Percentiles rank a stretch among this genome's conserved stretches.
Conservation (phyloP, 2,888 invertebrate species). For the Morpho deidamia region DNA sequence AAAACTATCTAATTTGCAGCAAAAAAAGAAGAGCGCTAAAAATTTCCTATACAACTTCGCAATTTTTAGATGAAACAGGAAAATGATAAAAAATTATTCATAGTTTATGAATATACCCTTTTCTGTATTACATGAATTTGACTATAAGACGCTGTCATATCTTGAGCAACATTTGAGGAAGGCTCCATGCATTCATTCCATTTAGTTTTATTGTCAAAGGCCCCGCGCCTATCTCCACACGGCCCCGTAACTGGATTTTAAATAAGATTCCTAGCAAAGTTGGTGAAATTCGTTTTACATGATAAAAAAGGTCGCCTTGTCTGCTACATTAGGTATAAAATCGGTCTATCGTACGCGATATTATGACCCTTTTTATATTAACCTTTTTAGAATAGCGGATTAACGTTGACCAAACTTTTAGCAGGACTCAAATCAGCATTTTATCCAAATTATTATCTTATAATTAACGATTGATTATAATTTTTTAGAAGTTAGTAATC, state of each 20-base stretch:
- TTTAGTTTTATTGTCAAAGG: slow-evolving; percentile 76
- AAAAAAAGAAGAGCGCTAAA: slow-evolving; percentile 29
- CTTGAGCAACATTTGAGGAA: slow-evolving; percentile 59
- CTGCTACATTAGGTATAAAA: slow-evolving; percentile 55
- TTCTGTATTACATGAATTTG: slow-evolving; percentile 55
- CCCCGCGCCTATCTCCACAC: slow-evolving; percentile 70
- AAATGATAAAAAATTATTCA: slow-evolving; percentile 41
- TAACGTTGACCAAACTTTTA: too few species aligned
- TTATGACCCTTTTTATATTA: slow-evolving; percentile 61
- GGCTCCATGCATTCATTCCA: slow-evolving; percentile 75
- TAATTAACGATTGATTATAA: too few species aligned
- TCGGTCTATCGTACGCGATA: slow-evolving; percentile 57
- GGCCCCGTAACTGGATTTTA: slow-evolving; percentile 74
- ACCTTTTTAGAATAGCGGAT: neutral
- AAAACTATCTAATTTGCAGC: slow-evolving; percentile 20
- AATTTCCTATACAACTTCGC: slow-evolving; percentile 27
- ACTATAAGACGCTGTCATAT: slow-evolving; percentile 62
- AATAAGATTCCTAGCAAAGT: slow-evolving; percentile 71
- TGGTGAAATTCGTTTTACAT: slow-evolving; percentile 69
- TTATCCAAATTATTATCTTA: too few species aligned
- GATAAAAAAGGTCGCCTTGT: slow-evolving; percentile 74
- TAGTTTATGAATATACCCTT: slow-evolving; percentile 51
- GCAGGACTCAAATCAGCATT: too few species aligned
- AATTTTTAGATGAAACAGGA: slow-evolving; percentile 42
- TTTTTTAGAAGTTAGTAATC: too few species aligned